Conservation (phyloP, 2,797 vertebrate genomes). For the Oophaga sylvatica region DNA sequence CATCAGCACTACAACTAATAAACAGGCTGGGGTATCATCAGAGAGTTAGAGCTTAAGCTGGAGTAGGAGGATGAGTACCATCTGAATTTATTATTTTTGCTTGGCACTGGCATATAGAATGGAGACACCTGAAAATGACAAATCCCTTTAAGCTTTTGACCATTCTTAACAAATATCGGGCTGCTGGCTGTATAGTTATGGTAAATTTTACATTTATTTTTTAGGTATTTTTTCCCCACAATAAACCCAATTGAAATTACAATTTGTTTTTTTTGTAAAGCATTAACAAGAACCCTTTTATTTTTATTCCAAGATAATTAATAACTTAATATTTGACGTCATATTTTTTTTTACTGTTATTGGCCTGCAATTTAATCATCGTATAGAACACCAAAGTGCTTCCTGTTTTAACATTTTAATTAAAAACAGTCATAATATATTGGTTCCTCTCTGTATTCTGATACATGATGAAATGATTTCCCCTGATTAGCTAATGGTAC, state of each 20-base stretch:
- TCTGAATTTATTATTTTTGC: too few relatives aligned
- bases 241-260: background rate
- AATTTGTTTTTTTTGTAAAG: background rate
- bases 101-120: too few relatives aligned
- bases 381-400: conserved; percentile 31
- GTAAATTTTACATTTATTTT: too few relatives aligned
- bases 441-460: conserved; percentile 34
- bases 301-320: background rate
- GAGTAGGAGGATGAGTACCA: too few relatives aligned
- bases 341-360: conserved; percentile 26
- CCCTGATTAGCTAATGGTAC: conserved; percentile 48
- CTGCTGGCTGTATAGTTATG: background rate
- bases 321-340: background rate
- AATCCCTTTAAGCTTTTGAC: background rate
- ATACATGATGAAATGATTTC: conserved; percentile 35
- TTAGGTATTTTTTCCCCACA: background rate
- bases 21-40: too few relatives aligned
- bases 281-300: background rate
- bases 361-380: conserved; percentile 29
- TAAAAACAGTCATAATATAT: conserved; percentile 49
- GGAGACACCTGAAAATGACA: too few relatives aligned
- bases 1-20: too few relatives aligned
- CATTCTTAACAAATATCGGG: background rate
- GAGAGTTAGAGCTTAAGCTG: too few relatives aligned
- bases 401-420: conserved; percentile 50